These are phyloP conservation scores for Cataglyphis cursor DNA, from an alignment of 2,888 invertebrate genomes.

Conservation along the genomic window DNA sequence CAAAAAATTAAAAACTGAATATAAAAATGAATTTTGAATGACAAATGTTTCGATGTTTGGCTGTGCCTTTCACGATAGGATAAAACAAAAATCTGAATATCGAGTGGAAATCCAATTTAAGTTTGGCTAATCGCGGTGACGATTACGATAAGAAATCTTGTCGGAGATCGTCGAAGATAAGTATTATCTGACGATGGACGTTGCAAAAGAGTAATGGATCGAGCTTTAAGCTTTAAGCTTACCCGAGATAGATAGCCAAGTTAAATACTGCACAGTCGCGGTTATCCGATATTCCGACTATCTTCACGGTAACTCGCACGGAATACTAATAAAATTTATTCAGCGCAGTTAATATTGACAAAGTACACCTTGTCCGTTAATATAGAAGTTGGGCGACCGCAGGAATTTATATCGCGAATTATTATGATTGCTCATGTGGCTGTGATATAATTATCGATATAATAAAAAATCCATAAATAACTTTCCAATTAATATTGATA, in stretches of 20 bases:
- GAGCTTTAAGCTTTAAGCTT: constrained; percentile 47
- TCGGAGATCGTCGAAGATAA: constrained; percentile 19
- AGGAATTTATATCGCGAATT: constrained; percentile 17
- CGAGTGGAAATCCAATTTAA: constrained; percentile 36
- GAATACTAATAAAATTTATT: constrained; percentile 55
- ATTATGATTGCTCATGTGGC: constrained; percentile 24
- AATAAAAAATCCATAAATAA: constrained; percentile 13
- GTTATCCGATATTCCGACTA: constrained; percentile 55
- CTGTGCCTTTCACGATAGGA: neutral
- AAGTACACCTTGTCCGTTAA: constrained; percentile 31
- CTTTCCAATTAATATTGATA: neutral
- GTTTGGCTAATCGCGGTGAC: constrained; percentile 38
- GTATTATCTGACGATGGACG: constrained; percentile 32
- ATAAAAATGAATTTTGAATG: neutral
- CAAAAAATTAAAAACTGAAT: constrained; percentile 3
- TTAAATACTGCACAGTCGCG: constrained; percentile 52
- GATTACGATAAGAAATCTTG: constrained; percentile 46
- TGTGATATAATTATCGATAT: neutral
- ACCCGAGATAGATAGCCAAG: constrained; percentile 48
- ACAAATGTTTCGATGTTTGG: neutral
- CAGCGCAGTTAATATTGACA: constrained; percentile 40
- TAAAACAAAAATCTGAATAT: neutral
- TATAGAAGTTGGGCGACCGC: neutral
- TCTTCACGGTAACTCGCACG: constrained; percentile 42
- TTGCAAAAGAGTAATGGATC: constrained; percentile 35